These are phyloP conservation scores for Myiothlypis coronata DNA, from an alignment of 2,797 vertebrate genomes.

Conservation along the genomic window DNA sequence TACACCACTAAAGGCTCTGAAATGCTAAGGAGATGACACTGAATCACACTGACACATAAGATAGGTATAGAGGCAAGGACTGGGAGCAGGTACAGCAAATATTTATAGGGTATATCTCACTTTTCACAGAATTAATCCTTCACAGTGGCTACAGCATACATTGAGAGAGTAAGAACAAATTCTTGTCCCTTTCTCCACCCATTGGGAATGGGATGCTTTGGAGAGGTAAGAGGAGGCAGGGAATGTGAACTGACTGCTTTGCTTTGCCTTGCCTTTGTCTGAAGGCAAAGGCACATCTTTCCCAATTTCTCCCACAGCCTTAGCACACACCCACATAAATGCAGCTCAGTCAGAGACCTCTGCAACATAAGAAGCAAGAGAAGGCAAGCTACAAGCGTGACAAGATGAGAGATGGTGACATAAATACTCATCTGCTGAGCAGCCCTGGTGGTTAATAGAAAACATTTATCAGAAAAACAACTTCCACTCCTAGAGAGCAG, in stretches of 20 bases:
- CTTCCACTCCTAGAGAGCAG: background rate
- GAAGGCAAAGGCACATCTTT: background rate
- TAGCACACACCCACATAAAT: background rate
- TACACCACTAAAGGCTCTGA: background rate
- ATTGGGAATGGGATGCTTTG: background rate
- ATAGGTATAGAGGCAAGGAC: background rate
- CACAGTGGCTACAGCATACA: background rate
- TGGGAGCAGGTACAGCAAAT: background rate
- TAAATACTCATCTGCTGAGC: background rate
- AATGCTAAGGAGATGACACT: background rate
- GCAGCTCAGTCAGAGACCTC: background rate
- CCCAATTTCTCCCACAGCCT: background rate
- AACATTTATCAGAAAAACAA: conserved; percentile 1
- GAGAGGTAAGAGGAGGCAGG: background rate
- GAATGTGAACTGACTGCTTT: background rate
- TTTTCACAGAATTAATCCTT: background rate
- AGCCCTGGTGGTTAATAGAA: background rate
- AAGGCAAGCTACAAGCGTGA: background rate
- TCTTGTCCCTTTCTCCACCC: background rate
- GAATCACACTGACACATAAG: background rate
- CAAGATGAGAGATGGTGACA: background rate
- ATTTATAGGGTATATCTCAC: background rate
- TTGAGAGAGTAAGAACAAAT: background rate
- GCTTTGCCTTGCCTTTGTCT: background rate
- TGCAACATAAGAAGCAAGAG: background rate